These are phyloP conservation scores for Lethocerus indicus DNA, from an alignment of 1,140 invertebrate genomes.

Conservation along the genomic window DNA sequence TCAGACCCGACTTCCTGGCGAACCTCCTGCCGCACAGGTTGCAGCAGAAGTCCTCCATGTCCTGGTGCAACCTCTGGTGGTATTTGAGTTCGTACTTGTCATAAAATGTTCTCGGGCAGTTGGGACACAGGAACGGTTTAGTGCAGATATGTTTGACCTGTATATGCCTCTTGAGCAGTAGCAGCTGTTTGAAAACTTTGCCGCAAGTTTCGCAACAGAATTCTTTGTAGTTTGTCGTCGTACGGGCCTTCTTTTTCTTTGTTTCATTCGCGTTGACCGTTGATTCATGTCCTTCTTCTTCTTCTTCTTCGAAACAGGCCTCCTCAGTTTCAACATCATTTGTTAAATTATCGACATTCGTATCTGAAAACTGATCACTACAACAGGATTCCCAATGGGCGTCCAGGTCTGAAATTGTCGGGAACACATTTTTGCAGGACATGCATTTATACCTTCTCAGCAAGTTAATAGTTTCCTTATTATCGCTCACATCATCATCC, in stretches of 20 bases:
- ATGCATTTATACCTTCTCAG: constrained; percentile 3
- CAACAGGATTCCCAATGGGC: constrained; percentile 1
- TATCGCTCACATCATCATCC: background rate
- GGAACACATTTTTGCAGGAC: constrained; percentile 1
- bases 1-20: background rate
- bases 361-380: background rate
- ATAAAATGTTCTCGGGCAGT: constrained; percentile 3
- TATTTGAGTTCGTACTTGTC: constrained; percentile 3
- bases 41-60: constrained; percentile 5
- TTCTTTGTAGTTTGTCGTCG: background rate
- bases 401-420: background rate
- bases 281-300: constrained; percentile 1
- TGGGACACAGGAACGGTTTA: background rate
- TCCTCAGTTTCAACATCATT: background rate
- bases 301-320: background rate
- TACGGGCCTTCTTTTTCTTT: background rate
- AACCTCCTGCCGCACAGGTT: constrained; percentile 5
- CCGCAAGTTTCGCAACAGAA: constrained; percentile 5
- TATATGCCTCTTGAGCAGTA: background rate
- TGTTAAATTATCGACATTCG: background rate
- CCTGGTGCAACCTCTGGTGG: background rate
- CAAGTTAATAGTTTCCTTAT: too few relatives aligned
- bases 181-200: background rate
- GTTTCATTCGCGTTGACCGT: background rate
- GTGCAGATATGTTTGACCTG: constrained; percentile 1